phyloP scores from a whole-genome alignment of 2,888 invertebrate species.

The Mamestra brassicae region DNA sequence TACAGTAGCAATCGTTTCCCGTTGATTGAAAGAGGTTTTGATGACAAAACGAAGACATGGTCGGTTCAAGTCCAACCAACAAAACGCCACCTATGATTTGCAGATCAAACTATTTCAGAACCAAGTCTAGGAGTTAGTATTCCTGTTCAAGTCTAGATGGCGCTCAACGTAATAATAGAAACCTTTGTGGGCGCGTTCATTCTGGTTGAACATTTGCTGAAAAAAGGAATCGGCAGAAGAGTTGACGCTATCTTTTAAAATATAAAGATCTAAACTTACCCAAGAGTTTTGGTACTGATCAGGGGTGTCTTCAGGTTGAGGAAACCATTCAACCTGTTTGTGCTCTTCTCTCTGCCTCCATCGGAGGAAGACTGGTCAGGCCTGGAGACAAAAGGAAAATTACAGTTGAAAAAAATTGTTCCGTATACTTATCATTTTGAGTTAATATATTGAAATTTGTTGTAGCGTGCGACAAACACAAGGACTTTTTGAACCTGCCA shows the following conservation, averaged over 20 bases:
- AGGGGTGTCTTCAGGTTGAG: constrained; percentile 93
- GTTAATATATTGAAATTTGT: not conserved
- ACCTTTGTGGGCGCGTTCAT: not conserved
- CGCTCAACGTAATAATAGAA: not conserved
- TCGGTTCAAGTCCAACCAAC: not conserved
- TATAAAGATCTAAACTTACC: constrained; percentile 89
- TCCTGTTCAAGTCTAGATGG: constrained; percentile 1
- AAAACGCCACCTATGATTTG: constrained; percentile 44
- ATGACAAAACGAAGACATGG: too few species aligned
- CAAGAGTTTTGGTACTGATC: constrained; percentile 94
- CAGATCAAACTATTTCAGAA: not conserved
- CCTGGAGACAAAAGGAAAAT: constrained; percentile 74
- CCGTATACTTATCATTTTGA: not conserved
- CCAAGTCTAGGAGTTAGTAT: not conserved
- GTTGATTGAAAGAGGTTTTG: not conserved
- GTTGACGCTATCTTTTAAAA: too few species aligned
- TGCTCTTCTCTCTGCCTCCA: constrained; percentile 88
- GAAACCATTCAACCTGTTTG: constrained; percentile 92
- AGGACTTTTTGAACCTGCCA: constrained; percentile 18
- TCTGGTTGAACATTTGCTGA: too few species aligned
- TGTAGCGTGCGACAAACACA: not conserved
- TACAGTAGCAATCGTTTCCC: not conserved
- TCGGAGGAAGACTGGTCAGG: constrained; percentile 81
- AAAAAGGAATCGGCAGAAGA: not conserved
- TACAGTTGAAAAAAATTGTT: not conserved